These are phyloP conservation scores for Gobionotothen gibberifrons DNA, from an alignment of 2,797 vertebrate species.

Conservation along the genomic window DNA sequence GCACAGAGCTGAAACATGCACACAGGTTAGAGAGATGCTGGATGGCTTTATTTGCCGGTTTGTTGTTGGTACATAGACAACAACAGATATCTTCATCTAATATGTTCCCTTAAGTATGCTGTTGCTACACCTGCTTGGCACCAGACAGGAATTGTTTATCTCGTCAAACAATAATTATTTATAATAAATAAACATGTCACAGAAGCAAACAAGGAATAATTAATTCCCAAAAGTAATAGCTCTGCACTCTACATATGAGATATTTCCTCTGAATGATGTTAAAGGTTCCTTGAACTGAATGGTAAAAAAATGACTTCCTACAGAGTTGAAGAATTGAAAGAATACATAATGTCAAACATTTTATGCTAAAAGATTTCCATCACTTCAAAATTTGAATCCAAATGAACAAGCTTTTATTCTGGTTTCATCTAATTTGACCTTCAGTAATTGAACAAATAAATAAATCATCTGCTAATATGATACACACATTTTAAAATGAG, in stretches of 20 bases:
- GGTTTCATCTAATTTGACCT: background rate
- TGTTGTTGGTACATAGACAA: slow-evolving; percentile 63
- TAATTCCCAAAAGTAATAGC: slow-evolving; percentile 50
- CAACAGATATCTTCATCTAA: slow-evolving; percentile 75
- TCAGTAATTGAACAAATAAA: too few relatives aligned
- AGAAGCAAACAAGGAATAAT: slow-evolving; percentile 67
- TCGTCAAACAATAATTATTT: too few relatives aligned
- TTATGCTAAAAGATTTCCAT: background rate
- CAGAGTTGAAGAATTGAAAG: too few relatives aligned
- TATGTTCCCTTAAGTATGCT: slow-evolving; percentile 66
- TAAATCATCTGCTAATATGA: background rate
- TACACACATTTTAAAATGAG: background rate
- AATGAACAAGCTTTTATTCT: background rate
- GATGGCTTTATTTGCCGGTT: slow-evolving; percentile 75
- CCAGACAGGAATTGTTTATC: slow-evolving; percentile 70
- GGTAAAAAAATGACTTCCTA: too few relatives aligned
- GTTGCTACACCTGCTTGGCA: slow-evolving; percentile 64
- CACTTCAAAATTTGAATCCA: background rate
- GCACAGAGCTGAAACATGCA: slow-evolving; percentile 56
- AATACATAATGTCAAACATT: background rate
- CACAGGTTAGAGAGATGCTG: slow-evolving; percentile 56
- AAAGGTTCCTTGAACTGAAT: slow-evolving; percentile 4
- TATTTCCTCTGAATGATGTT: background rate
- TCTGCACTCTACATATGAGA: slow-evolving; percentile 16
- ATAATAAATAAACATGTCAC: slow-evolving; percentile 82